A percentile compares a stretch with the other conserved stretches of the same genome.
These are phyloP conservation scores for Cerastoderma edule DNA, from an alignment of 2,888 invertebrate species.

Conservation along the genomic window DNA sequence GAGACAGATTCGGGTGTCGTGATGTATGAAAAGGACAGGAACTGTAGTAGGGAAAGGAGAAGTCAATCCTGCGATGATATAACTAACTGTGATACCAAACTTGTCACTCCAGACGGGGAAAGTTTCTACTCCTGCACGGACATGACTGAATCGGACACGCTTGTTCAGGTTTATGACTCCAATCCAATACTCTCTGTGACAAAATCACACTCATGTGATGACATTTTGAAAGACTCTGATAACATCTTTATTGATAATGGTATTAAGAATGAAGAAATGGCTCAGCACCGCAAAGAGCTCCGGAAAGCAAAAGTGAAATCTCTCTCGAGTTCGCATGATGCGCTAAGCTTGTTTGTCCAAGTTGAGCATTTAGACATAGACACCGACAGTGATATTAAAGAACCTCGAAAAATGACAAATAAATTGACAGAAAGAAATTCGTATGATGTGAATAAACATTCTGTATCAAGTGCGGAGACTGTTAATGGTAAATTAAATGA, in stretches of 20 bases:
- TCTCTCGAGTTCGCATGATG: slow-evolving; percentile 63
- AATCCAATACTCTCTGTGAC: not conserved
- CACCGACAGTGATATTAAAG: slow-evolving; percentile 17
- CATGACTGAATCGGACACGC: slow-evolving; percentile 23
- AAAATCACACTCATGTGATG: slow-evolving; percentile 51
- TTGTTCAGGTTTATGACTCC: slow-evolving; percentile 22
- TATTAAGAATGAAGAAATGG: slow-evolving; percentile 28
- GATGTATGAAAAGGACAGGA: slow-evolving; percentile 12
- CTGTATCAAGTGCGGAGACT: not conserved
- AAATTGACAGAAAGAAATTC: not conserved
- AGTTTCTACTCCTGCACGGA: slow-evolving; percentile 42
- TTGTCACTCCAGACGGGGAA: slow-evolving; percentile 24
- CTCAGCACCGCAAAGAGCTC: slow-evolving; percentile 39
- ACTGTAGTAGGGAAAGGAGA: slow-evolving; percentile 22
- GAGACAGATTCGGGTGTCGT: slow-evolving; percentile 35
- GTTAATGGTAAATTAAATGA: not conserved
- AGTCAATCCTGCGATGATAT: slow-evolving; percentile 43
- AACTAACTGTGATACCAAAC: slow-evolving; percentile 14
- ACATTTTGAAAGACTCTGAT: slow-evolving; percentile 39
- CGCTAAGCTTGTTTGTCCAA: slow-evolving; percentile 36
- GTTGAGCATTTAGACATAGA: slow-evolving; percentile 32
- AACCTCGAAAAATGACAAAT: not conserved
- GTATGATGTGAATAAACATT: not conserved
- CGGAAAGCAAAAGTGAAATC: slow-evolving; percentile 57
- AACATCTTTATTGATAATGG: slow-evolving; percentile 18